Conservation (phyloP, 2,113 vertebrate species). For the Mus pahari region DNA sequence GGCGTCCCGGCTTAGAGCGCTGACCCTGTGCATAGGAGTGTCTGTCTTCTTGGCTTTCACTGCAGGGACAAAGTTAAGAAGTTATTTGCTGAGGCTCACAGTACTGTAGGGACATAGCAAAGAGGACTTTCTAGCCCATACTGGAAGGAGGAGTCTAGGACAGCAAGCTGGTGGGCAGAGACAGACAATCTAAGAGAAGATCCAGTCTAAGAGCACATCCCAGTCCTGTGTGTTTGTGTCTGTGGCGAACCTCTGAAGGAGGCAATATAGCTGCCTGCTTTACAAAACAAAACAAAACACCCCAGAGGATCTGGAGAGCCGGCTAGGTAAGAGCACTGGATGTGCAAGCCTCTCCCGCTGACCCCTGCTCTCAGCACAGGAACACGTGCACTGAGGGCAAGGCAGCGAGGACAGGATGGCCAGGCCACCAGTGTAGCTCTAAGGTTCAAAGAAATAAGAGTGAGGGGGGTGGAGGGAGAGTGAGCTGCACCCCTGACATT, state of each 20-base stretch:
- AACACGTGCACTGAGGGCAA: background rate
- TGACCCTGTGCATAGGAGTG: background rate
- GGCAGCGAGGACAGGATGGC: background rate
- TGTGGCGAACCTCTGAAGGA: background rate
- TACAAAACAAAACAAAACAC: background rate
- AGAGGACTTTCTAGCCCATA: conserved; percentile 10
- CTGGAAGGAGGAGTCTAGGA: conserved; percentile 5
- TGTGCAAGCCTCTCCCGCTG: background rate
- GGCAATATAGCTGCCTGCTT: background rate
- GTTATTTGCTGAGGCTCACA: background rate
- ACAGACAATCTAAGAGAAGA: background rate
- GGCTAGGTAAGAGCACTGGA: background rate
- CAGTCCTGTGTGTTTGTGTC: background rate
- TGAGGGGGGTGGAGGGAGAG: no score
- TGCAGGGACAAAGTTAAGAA: background rate
- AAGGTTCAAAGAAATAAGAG: background rate
- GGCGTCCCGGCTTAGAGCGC: background rate
- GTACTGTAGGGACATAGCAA: background rate
- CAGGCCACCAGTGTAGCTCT: background rate
- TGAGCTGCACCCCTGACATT: no score
- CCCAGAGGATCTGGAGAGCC: background rate
- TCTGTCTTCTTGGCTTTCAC: conserved; percentile 21
- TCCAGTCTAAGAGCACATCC: background rate
- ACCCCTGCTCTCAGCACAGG: background rate
- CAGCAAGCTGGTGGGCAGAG: background rate